Evolutionary conservation across 2,113 vertebrate species (phyloP).

Genomic region (Dascyllus trimaculatus): DNA sequence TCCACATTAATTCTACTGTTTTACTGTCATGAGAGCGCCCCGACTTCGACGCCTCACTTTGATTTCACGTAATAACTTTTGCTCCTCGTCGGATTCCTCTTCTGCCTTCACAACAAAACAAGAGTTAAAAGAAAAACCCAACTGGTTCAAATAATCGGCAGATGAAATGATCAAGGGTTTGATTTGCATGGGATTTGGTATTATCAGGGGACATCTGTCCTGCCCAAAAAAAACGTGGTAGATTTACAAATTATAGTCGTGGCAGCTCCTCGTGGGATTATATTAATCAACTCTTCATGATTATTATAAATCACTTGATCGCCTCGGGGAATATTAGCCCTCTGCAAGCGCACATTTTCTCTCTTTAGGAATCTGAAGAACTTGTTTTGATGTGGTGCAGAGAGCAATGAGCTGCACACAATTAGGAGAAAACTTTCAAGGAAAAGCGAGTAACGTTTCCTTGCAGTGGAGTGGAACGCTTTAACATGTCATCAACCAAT

Average conservation of each 20-base stretch:
- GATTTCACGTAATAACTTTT: constrained; percentile 10
- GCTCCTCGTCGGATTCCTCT: too few relatives aligned
- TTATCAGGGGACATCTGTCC: constrained; percentile 34
- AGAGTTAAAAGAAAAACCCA: not conserved
- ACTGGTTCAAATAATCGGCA: constrained; percentile 12
- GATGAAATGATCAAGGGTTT: constrained; percentile 32
- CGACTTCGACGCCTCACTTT: not conserved
- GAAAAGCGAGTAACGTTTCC: not conserved
- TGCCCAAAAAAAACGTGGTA: not conserved
- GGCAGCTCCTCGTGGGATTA: constrained; percentile 26
- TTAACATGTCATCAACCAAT: not conserved
- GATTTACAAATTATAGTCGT: constrained; percentile 35
- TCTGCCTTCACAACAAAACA: not conserved
- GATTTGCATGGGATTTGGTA: constrained; percentile 47
- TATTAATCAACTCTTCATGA: constrained; percentile 36
- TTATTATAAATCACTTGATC: constrained; percentile 55
- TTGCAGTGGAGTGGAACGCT: too few relatives aligned
- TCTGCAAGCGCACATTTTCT: not conserved
- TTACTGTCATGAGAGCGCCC: not conserved
- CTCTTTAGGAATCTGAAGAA: not conserved
- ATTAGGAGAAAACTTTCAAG: constrained; percentile 4
- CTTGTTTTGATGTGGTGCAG: constrained; percentile 11
- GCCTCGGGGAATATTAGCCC: constrained; percentile 33
- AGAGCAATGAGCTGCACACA: not conserved
- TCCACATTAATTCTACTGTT: not conserved